Base-by-base conservation (phyloP, 2,113 vertebrate genomes). In the Melanocharis versteri region DNA sequence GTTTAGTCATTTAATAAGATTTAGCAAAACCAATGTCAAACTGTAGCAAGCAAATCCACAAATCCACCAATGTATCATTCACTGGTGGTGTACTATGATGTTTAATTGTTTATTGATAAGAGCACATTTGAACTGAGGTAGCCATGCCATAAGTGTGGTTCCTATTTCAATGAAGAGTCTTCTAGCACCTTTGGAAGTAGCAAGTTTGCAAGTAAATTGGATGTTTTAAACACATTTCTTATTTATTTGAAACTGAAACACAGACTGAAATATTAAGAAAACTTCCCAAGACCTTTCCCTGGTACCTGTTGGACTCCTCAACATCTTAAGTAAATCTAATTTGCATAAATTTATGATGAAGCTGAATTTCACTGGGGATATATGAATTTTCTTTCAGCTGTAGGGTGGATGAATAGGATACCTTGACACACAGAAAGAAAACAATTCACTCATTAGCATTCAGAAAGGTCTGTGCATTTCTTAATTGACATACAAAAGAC, bases 141-240 rank as follows among this genome's bases (percentile, higher is more conserved):
- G 11, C 7, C 5, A 17, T 8, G 15, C 7, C 3, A 1, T 15
- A 45, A 37, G 3, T 12, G 8, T 14, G 6, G 7, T 39, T 54
- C 26, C 20, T 47, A 15, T 51, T 70, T 58, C 58, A 48, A 3
- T 2, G 6, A 85, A 28, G 22, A 82, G 4, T 45, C 22, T 75
- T 64, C 35, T 45, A 82, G 7, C 8, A 76, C 44, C 3, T 28
- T 57, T 18, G 47, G 37, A 90, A 76, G 4, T 8, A 60, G 17
- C 2, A 72, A n/a, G 7, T 56, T 68, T 71, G 18, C 27, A 85
- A 44, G 10, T 51, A 76, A 66, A 58, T 27, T 13, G 31, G 12
- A 42, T 4, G 60, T 69, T 92, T 85, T 60, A 68, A 85, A 51
- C 7, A 53, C 3, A 42, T 35, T 61, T 70, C 9, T 58, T 64